A percentile compares a stretch with the other conserved stretches of the same genome.
Evolutionary conservation across 2,113 vertebrate species (phyloP).

Genomic region (Myrmecobius fasciatus): DNA sequence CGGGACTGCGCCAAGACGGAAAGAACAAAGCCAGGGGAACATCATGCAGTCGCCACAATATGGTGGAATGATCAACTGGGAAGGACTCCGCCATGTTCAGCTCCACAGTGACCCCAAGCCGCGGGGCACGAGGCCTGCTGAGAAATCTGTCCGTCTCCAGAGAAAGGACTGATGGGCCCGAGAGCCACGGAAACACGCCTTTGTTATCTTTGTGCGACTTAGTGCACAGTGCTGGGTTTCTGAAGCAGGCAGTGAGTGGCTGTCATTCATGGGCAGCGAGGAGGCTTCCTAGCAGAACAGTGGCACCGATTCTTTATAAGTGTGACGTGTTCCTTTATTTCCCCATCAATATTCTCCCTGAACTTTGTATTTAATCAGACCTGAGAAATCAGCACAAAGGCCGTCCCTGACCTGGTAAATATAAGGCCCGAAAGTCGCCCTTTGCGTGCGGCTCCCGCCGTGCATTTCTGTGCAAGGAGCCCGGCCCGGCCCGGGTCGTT

Average conservation of each 20-base stretch:
- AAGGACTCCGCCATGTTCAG: not conserved
- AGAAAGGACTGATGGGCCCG: not conserved
- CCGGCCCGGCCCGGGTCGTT: no score
- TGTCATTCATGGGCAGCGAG: no score
- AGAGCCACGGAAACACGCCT: not conserved
- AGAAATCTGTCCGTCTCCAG: not conserved
- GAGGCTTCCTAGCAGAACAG: not conserved
- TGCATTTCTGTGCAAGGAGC: constrained; percentile 34
- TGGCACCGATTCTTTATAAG: not conserved
- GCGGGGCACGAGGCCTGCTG: no score
- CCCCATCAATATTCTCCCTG: not conserved
- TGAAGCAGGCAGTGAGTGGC: no score
- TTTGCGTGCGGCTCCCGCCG: not conserved
- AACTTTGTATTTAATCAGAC: not conserved
- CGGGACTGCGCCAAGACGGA: not conserved
- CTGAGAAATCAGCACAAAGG: not conserved
- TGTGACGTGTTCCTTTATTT: not conserved
- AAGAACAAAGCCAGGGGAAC: not conserved
- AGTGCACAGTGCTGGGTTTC: no score
- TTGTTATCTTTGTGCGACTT: no score
- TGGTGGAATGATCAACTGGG: not conserved
- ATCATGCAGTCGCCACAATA: no score
- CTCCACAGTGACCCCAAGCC: not conserved
- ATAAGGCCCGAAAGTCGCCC: not conserved
- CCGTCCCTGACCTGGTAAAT: no score